These are phyloP conservation scores for Phoronis australis DNA, from an alignment of 2,888 invertebrate genomes.

Conservation along the genomic window DNA sequence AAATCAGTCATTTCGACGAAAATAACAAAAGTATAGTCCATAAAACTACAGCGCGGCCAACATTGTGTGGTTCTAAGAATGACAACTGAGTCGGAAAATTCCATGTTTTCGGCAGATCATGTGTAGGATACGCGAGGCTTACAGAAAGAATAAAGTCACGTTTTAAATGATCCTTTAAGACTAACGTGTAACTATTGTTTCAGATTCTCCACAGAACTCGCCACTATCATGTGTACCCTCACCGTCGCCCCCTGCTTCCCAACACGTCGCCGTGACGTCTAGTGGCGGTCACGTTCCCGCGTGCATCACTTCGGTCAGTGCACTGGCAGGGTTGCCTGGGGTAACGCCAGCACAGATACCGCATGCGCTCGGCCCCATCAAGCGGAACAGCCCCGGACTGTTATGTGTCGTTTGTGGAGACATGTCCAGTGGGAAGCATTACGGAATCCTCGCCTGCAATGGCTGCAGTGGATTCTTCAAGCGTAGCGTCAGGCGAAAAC, in stretches of 20 bases:
- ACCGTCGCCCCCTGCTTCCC: not conserved
- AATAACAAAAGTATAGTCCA: no score
- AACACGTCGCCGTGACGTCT: not conserved
- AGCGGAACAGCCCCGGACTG: constrained; percentile 62
- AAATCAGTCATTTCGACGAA: no score
- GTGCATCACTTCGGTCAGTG: not conserved
- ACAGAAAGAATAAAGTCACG: no score
- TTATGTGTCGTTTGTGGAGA: constrained; percentile 92
- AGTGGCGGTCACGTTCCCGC: not conserved
- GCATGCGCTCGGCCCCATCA: constrained; percentile 23
- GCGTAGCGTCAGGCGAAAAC: constrained; percentile 86
- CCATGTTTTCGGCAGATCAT: no score
- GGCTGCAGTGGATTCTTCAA: constrained; percentile 99
- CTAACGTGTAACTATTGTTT: no score
- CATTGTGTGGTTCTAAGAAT: no score
- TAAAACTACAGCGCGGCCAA: no score
- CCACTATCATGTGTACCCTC: not conserved
- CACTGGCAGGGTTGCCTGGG: constrained; percentile 5
- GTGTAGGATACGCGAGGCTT: no score
- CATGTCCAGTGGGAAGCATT: constrained; percentile 94
- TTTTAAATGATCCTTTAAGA: no score
- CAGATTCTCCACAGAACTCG: no score
- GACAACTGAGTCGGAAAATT: no score
- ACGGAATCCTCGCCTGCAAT: constrained; percentile 96
- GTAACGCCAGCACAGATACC: constrained; percentile 1